phyloP scores from a whole-genome alignment of 2,113 vertebrate species.

The Origma solitaria region DNA sequence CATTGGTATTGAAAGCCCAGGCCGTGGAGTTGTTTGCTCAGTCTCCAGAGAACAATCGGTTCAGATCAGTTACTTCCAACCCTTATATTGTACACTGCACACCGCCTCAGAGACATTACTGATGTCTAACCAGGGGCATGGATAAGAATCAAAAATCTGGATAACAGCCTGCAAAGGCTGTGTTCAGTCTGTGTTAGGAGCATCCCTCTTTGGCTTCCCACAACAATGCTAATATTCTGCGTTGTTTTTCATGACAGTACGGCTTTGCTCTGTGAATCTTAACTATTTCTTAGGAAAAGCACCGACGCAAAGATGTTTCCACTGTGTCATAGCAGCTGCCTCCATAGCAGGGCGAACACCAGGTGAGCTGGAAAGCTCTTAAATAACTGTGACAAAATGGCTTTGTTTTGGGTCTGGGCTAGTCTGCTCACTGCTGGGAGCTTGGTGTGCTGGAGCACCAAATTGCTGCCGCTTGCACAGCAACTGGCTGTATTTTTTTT shows the following conservation, averaged over 20 bases:
- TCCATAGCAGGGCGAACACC: background rate
- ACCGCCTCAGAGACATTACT: background rate
- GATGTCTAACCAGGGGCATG: background rate
- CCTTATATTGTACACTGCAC: background rate
- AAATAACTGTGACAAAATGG: background rate
- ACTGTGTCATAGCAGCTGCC: background rate
- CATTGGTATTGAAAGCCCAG: slow-evolving; percentile 16
- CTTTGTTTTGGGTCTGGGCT: background rate
- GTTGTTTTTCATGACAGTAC: background rate
- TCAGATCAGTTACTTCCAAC: background rate
- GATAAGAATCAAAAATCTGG: background rate
- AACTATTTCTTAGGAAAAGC: background rate
- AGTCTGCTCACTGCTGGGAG: background rate
- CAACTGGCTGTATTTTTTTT: background rate
- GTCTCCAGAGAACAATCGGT: slow-evolving; percentile 26
- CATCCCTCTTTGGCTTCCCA: background rate
- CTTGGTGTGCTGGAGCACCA: background rate
- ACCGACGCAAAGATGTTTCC: background rate
- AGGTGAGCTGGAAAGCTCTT: background rate
- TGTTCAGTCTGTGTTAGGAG: background rate
- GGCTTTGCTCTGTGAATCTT: background rate
- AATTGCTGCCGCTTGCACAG: background rate
- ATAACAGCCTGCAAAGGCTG: background rate
- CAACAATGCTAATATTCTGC: background rate
- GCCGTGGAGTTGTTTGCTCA: background rate